Percentiles rank a stretch among this genome's conserved stretches.
Evolutionary conservation across 2,888 invertebrate genomes (phyloP).

Genomic region (Xestoiulus laeticollis): DNA sequence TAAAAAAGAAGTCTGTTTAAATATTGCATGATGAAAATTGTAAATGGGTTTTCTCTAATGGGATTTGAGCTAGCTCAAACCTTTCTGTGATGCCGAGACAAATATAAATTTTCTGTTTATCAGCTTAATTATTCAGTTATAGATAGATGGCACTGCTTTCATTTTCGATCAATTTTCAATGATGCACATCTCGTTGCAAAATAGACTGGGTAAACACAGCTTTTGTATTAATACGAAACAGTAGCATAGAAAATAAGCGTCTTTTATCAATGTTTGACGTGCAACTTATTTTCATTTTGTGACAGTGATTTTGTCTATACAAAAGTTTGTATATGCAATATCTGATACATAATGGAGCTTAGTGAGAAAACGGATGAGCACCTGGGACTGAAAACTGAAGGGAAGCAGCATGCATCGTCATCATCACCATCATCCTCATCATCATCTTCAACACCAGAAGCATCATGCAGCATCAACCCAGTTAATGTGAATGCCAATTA

Average conservation of each 20-base stretch:
- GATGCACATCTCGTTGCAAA: neutral
- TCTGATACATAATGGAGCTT: constrained; percentile 46
- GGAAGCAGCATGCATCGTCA: neutral
- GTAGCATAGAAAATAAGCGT: neutral
- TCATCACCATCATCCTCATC: constrained; percentile 30
- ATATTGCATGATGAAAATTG: constrained; percentile 28
- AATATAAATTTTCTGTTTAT: constrained; percentile 41
- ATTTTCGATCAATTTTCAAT: constrained; percentile 17
- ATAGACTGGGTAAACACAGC: constrained; percentile 13
- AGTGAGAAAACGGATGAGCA: constrained; percentile 41
- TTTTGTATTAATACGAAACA: constrained; percentile 4
- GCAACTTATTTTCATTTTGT: constrained; percentile 46
- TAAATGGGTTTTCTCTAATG: constrained; percentile 35
- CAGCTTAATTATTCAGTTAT: constrained; percentile 33
- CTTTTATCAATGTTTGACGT: constrained; percentile 39
- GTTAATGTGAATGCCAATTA: constrained; percentile 49
- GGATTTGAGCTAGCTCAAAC: neutral
- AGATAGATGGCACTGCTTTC: neutral
- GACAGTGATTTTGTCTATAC: neutral
- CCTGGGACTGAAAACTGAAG: constrained; percentile 29
- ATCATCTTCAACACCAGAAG: neutral
- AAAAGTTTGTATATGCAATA: constrained; percentile 17
- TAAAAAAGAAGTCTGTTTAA: neutral
- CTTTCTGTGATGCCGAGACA: neutral
- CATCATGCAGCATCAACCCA: constrained; percentile 39